These are phyloP conservation scores for Octopus bimaculoides DNA, from an alignment of 1,140 invertebrate genomes.

Conservation along the genomic window DNA sequence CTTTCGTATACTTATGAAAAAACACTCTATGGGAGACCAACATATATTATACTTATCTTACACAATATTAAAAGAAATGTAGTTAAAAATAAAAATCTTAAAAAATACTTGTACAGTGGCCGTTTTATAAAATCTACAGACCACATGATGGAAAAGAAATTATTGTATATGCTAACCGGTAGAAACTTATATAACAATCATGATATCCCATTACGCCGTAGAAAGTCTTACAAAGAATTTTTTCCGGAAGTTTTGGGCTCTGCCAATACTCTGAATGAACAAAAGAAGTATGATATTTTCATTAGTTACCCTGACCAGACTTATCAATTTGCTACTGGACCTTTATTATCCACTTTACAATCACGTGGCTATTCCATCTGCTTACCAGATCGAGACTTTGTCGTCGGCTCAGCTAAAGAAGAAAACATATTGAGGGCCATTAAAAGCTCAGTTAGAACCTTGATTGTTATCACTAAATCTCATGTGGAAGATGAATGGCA, in stretches of 20 bases:
- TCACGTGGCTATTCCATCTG: constrained; percentile 26
- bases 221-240: background rate
- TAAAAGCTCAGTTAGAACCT: constrained; percentile 23
- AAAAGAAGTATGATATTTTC: constrained; percentile 20
- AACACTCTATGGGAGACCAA: constrained; percentile 30
- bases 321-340: constrained; percentile 27
- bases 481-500: constrained; percentile 37
- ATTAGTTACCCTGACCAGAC: constrained; percentile 34
- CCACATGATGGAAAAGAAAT: constrained; percentile 27
- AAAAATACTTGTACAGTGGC: constrained; percentile 29
- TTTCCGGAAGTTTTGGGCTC: constrained; percentile 8
- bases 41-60: constrained; percentile 31
- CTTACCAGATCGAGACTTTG: constrained; percentile 37
- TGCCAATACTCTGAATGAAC: background rate
- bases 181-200: background rate
- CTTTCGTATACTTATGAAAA: constrained; percentile 33
- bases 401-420: constrained; percentile 35
- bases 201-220: background rate
- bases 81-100: constrained; percentile 28
- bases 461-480: constrained; percentile 32
- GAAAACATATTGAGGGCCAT: constrained; percentile 40
- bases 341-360: constrained; percentile 27
- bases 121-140: constrained; percentile 26
- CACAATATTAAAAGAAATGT: constrained; percentile 22
- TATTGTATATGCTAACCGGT: constrained; percentile 29